Evolutionary conservation across 2,888 invertebrate species (phyloP).

Genomic region (Coenonympha arcania): DNA sequence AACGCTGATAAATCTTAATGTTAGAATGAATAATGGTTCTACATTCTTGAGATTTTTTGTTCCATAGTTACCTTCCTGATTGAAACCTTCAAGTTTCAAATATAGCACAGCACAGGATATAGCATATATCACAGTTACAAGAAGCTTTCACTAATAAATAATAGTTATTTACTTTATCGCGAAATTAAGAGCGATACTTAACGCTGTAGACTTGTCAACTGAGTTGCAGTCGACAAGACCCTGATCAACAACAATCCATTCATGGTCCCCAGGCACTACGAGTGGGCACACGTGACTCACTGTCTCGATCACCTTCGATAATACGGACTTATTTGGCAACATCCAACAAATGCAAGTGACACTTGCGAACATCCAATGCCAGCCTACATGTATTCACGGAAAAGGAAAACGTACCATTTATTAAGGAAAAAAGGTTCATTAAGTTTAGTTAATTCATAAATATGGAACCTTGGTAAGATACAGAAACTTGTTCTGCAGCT

Average conservation of each 20-base stretch:
- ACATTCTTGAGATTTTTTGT: too few species aligned
- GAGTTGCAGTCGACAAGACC: constrained; percentile 49
- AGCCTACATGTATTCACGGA: constrained; percentile 19
- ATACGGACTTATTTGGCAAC: constrained; percentile 71
- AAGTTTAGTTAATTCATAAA: constrained; percentile 5
- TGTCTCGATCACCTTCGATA: constrained; percentile 62
- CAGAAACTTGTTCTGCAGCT: background rate
- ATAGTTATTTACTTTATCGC: background rate
- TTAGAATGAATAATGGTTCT: too few species aligned
- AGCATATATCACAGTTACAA: background rate
- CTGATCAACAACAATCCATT: constrained; percentile 36
- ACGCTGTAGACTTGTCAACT: constrained; percentile 43
- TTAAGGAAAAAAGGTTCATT: constrained; percentile 6
- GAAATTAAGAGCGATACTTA: constrained; percentile 29
- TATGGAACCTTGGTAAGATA: background rate
- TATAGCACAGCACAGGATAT: background rate
- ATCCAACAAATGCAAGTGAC: constrained; percentile 56
- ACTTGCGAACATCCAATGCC: constrained; percentile 50
- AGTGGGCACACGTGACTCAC: constrained; percentile 67
- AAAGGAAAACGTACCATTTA: background rate
- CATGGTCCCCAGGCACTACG: constrained; percentile 54
- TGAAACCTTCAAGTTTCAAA: background rate
- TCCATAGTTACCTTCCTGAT: background rate
- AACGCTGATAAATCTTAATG: too few species aligned
- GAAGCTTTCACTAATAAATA: background rate